phyloP scores from a whole-genome alignment of 2,888 invertebrate genomes.

The Brachyptera risi region DNA sequence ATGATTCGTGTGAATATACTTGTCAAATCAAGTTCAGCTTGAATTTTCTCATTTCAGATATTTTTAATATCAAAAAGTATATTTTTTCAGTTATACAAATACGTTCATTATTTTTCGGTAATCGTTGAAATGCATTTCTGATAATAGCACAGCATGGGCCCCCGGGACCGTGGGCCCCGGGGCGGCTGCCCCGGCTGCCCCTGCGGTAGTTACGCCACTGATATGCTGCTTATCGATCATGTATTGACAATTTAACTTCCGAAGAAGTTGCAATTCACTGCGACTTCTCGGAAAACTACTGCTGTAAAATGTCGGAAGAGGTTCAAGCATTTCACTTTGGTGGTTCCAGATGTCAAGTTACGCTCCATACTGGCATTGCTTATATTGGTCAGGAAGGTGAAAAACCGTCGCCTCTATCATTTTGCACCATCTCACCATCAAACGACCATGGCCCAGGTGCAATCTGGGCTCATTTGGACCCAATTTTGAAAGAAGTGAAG shows the following conservation, averaged over 20 bases:
- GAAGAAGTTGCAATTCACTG: neutral
- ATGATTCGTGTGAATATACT: too few relatives aligned
- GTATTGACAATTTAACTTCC: neutral
- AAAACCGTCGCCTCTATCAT: neutral
- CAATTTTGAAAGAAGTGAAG: neutral
- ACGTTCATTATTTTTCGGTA: too few relatives aligned
- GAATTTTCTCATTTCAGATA: too few relatives aligned
- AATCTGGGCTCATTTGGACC: constrained; percentile 16
- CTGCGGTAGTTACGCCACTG: too few relatives aligned
- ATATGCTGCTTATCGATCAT: neutral
- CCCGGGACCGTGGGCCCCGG: too few relatives aligned
- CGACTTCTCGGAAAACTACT: neutral
- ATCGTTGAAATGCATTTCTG: too few relatives aligned
- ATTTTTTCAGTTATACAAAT: too few relatives aligned
- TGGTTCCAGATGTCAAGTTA: neutral
- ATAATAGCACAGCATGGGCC: too few relatives aligned
- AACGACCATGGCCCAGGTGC: constrained; percentile 12
- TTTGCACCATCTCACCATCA: neutral
- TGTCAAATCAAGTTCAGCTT: too few relatives aligned
- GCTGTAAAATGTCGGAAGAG: neutral
- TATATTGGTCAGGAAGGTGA: neutral
- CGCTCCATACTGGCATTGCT: neutral
- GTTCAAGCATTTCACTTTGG: neutral
- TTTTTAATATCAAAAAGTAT: too few relatives aligned
- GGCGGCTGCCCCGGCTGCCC: too few relatives aligned